Evolutionary conservation across 53 echinoderm and acorn worm genomes (phyloP), one percentile per base, ranked within the genome.

Genomic region (Pentamera pediparva): DNA sequence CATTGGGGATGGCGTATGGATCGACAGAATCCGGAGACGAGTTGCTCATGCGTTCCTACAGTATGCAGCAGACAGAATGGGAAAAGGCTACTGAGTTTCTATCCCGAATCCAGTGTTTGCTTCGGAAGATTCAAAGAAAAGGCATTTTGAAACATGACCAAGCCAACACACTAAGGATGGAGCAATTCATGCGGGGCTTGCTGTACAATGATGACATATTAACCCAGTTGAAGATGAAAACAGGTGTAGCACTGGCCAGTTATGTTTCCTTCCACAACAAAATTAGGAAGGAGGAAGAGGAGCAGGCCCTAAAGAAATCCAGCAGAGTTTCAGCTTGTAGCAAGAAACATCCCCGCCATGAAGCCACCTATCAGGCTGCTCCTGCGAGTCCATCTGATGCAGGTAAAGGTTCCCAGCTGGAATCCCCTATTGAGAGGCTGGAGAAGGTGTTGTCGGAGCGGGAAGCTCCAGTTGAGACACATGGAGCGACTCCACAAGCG

Each of bases 31-130:
- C 59, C 4, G 27, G 28, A 7, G 59, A 28, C 0, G 0, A 59
- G 30, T 31, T 24, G 17, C 31, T 59, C 0, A 59, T 59, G 30
- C 25, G 28, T 28, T 59, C 30, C 0, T 59, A 59, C 59, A 59
- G 59, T 22, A 18, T 50, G 4, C 50, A 50, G 2, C 83, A 87
- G 57, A 29, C 53, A 25, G 30, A 57, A 1, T 36, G 47, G 4
- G 75, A 87, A 21, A 75, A 69, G 10, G 69, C 79, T 6, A 79
- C 80, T 3, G 62, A 70, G 0, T 79, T 62, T 39, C 35, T 88
- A 0, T 30, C 52, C 30, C 34, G 83, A 7, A 33, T 79, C 0
- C 69, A 87, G 26, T 29, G 62, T 2, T 8, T 55, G 5, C 39
- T 87, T 0, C 34, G 75, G 26, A 43, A 51, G 30, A 83, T 74